Percentiles rank a stretch among this genome's conserved stretches.
These are phyloP conservation scores for Ophion obscuratus DNA, from an alignment of 2,888 invertebrate species.

Conservation along the genomic window DNA sequence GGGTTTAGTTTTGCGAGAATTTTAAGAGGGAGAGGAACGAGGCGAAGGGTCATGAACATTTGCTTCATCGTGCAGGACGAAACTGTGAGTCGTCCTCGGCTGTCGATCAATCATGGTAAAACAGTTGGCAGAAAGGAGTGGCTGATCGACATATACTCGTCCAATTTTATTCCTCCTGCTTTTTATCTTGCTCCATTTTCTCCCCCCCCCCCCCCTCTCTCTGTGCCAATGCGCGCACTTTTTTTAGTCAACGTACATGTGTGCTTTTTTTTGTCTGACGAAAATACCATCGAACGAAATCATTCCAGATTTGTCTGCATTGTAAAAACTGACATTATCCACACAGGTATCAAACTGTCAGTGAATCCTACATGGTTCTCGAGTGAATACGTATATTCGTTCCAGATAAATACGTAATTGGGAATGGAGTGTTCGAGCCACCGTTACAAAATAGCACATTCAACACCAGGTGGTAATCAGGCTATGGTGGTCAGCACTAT, in stretches of 20 bases:
- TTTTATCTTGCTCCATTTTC: conserved; percentile 34
- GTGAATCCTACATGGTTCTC: background rate
- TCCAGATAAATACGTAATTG: conserved; percentile 54
- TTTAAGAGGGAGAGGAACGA: conserved; percentile 11
- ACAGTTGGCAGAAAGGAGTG: conserved; percentile 11
- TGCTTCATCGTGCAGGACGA: conserved; percentile 58
- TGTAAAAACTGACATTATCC: conserved; percentile 57
- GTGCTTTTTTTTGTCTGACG: conserved; percentile 33
- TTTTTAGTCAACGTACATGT: background rate
- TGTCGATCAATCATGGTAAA: conserved; percentile 38
- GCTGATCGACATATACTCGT: background rate
- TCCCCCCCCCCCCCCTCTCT: background rate
- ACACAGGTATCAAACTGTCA: conserved; percentile 2
- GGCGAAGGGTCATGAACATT: conserved; percentile 61
- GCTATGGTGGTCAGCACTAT: too few relatives aligned
- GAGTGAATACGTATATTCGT: conserved; percentile 10
- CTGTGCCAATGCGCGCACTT: conserved; percentile 40
- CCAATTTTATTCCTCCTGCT: conserved; percentile 32
- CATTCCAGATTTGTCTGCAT: conserved; percentile 27
- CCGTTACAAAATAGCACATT: conserved; percentile 21
- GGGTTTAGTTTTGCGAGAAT: conserved; percentile 53
- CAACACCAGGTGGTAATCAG: background rate
- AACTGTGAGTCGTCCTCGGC: conserved; percentile 41
- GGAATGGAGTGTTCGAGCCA: conserved; percentile 6
- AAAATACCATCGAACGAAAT: conserved; percentile 53